A percentile compares a stretch with the other conserved stretches of the same genome.
These are phyloP conservation scores for Diplodus puntazzo DNA, from an alignment of 2,797 vertebrate species.

Conservation along the genomic window DNA sequence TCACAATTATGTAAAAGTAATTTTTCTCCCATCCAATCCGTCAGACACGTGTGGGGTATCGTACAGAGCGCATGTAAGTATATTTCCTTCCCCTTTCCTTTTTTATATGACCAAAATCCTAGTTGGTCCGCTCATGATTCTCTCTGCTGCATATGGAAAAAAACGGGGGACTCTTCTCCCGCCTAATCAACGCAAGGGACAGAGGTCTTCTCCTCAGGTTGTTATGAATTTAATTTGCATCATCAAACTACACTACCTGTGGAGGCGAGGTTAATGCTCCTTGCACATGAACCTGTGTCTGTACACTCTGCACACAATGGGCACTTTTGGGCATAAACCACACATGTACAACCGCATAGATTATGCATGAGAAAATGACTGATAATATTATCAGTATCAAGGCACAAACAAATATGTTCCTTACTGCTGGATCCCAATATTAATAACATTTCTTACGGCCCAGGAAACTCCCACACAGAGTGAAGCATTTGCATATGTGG, in stretches of 20 bases:
- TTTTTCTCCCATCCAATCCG: constrained; percentile 1
- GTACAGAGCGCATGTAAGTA: neutral
- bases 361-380: neutral
- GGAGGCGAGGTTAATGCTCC: constrained; percentile 68
- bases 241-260: constrained; percentile 57
- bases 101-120: constrained; percentile 42
- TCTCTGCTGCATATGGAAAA: constrained; percentile 69
- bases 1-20: neutral
- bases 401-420: constrained; percentile 4
- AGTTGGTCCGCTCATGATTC: constrained; percentile 45
- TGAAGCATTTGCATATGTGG: constrained; percentile 30
- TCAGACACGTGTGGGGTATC: neutral
- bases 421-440: constrained; percentile 18
- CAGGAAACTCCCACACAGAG: constrained; percentile 22
- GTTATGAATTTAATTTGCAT: constrained; percentile 81
- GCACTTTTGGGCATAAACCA: constrained; percentile 35
- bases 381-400: no score
- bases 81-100: neutral
- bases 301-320: constrained; percentile 32
- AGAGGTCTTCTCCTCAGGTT: constrained; percentile 80
- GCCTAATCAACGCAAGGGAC: constrained; percentile 76
- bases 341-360: constrained; percentile 14
- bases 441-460: constrained; percentile 16
- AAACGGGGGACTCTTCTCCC: constrained; percentile 72
- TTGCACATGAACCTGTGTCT: constrained; percentile 56